Evolutionary conservation across 2,888 invertebrate species (phyloP).

Genomic region (Nomada lathburiana): DNA sequence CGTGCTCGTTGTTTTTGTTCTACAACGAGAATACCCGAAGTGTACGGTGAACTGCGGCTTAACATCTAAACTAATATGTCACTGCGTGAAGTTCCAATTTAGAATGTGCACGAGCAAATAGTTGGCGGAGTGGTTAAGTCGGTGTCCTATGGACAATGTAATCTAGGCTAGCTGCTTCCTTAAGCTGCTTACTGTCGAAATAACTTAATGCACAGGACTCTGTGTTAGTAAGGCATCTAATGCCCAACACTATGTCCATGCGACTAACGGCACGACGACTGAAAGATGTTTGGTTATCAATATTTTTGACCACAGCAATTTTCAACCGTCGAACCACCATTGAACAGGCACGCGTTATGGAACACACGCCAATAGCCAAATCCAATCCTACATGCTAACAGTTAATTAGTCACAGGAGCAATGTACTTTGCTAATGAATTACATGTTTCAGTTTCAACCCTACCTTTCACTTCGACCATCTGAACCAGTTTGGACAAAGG

Average conservation of each 20-base stretch:
- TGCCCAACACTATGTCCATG: background rate
- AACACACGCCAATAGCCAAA: too few species aligned
- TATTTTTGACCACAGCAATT: too few species aligned
- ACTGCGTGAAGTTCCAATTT: conserved; percentile 39
- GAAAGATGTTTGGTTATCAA: too few species aligned
- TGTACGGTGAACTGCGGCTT: background rate
- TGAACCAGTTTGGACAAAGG: background rate
- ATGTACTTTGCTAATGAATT: background rate
- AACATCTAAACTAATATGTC: conserved; percentile 29
- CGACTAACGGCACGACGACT: too few species aligned
- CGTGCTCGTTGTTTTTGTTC: background rate
- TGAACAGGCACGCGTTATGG: too few species aligned
- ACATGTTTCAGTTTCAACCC: background rate
- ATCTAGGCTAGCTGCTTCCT: conserved; percentile 40
- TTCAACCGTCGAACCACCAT: too few species aligned
- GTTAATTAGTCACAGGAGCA: too few species aligned
- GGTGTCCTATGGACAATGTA: conserved; percentile 45
- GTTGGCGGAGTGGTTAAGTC: conserved; percentile 37
- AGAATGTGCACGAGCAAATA: conserved; percentile 26
- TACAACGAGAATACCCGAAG: background rate
- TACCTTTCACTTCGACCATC: background rate
- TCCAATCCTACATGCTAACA: too few species aligned
- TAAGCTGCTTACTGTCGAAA: conserved; percentile 56
- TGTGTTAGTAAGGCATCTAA: conserved; percentile 2
- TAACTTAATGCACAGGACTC: conserved; percentile 33